A percentile compares a stretch with the other conserved stretches of the same genome.
phyloP scores from a whole-genome alignment of 2,888 invertebrate genomes.

The Hydrotaea diabolus region DNA sequence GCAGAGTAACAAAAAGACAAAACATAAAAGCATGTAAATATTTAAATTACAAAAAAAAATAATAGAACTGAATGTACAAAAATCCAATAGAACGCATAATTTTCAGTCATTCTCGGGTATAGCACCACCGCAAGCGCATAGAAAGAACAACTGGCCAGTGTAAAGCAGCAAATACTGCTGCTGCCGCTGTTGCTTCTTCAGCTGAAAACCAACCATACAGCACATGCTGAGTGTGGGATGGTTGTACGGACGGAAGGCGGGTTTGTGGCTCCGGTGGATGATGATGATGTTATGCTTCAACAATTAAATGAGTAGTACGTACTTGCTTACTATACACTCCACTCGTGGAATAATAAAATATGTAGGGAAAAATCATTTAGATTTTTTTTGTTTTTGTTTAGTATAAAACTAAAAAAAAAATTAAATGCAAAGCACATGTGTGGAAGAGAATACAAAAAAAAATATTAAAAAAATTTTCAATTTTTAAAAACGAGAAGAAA shows the following conservation, averaged over 20 bases:
- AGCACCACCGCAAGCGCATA: neutral
- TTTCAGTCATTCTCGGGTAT: neutral
- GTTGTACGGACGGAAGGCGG: too few species aligned
- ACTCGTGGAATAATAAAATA: conserved; percentile 10
- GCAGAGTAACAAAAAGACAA: conserved; percentile 10
- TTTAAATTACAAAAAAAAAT: conserved; percentile 54
- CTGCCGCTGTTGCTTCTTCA: too few species aligned
- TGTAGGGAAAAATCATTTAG: conserved; percentile 16
- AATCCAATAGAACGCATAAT: conserved; percentile 34
- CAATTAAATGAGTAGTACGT: conserved; percentile 62
- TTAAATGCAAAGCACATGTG: conserved; percentile 53
- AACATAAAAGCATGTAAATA: conserved; percentile 55
- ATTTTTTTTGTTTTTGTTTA: neutral
- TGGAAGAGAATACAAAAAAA: conserved; percentile 6
- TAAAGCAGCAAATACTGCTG: too few species aligned
- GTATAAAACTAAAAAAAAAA: conserved; percentile 19
- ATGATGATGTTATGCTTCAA: conserved; percentile 60
- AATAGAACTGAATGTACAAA: conserved; percentile 30
- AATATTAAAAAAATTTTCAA: neutral
- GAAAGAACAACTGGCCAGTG: too few species aligned
- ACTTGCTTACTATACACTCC: conserved; percentile 19
- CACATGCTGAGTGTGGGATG: too few species aligned
- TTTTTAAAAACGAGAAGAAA: conserved; percentile 43
- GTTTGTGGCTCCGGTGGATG: neutral
- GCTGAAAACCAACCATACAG: too few species aligned